Percentiles rank a stretch among this genome's conserved stretches.
Conservation (phyloP, 2,797 vertebrate genomes). For the Australoheros facetus region DNA sequence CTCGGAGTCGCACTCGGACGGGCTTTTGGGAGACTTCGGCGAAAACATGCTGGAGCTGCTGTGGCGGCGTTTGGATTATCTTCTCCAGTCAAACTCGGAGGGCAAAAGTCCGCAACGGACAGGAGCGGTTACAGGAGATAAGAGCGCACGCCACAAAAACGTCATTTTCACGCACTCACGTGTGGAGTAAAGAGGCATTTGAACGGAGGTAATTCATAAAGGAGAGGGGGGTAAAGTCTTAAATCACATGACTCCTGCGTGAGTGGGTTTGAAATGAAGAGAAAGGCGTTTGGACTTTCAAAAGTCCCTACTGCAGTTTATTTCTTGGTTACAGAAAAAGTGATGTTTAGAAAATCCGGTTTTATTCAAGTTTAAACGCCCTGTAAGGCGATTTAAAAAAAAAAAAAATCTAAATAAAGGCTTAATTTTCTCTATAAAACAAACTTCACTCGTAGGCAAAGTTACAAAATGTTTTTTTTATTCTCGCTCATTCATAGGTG, state of each 20-base stretch:
- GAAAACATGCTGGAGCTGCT: conserved; percentile 60
- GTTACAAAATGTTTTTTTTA: conserved; percentile 58
- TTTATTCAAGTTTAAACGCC: neutral
- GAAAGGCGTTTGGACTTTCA: neutral
- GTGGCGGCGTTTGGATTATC: neutral
- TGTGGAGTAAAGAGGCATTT: neutral
- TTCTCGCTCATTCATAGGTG: neutral
- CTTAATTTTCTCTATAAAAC: no score
- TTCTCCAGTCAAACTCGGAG: conserved; percentile 1
- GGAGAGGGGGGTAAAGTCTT: neutral
- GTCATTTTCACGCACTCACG: neutral
- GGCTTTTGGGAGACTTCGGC: conserved; percentile 43
- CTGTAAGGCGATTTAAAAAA: neutral
- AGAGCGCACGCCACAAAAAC: conserved; percentile 18
- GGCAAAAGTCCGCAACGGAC: conserved; percentile 58
- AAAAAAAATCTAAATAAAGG: neutral
- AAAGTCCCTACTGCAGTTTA: no score
- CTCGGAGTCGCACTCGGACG: conserved; percentile 17
- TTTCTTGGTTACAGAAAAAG: neutral
- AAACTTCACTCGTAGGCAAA: neutral
- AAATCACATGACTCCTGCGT: conserved; percentile 30
- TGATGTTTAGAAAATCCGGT: neutral
- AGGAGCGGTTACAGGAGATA: conserved; percentile 30
- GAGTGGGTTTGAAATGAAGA: no score
- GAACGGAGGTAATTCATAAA: neutral